phyloP scores from a whole-genome alignment of 2,113 vertebrate species.

The Todiramphus chloris region DNA sequence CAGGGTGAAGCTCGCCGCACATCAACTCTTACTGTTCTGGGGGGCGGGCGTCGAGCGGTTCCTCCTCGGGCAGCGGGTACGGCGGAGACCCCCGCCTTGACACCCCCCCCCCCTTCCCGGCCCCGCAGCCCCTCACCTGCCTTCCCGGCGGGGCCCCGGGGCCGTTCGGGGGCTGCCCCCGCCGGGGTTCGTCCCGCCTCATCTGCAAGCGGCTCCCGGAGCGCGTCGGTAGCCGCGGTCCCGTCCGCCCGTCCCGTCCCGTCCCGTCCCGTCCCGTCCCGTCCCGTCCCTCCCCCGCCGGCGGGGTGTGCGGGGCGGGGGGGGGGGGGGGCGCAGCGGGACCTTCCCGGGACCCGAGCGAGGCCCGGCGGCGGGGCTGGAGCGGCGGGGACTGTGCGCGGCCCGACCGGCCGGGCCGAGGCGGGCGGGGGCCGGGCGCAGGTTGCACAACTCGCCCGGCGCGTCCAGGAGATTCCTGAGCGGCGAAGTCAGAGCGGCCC shows the following conservation, averaged over 20 bases:
- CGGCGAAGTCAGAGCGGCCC: conserved; percentile 48
- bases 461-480: conserved; percentile 55
- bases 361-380: not conserved
- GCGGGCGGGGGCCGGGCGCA: not conserved
- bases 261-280: too few species aligned
- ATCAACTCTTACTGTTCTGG: conserved; percentile 72
- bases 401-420: not conserved
- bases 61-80: not conserved
- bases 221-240: not conserved
- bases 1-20: conserved; percentile 56
- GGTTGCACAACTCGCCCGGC: conserved; percentile 31
- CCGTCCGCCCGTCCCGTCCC: not conserved
- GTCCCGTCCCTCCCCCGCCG: not conserved
- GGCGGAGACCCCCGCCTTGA: not conserved
- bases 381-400: not conserved
- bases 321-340: not conserved
- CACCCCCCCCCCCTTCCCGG: not conserved
- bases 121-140: not conserved
- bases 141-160: not conserved
- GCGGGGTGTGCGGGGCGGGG: not conserved
- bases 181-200: not conserved
- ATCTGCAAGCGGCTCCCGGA: not conserved
- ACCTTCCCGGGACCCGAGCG: not conserved
- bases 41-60: not conserved
- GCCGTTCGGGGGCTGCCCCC: not conserved